Evolutionary conservation across 2,113 vertebrate species (phyloP), one percentile per base, ranked within the genome.

Genomic region (Rattus rattus): DNA sequence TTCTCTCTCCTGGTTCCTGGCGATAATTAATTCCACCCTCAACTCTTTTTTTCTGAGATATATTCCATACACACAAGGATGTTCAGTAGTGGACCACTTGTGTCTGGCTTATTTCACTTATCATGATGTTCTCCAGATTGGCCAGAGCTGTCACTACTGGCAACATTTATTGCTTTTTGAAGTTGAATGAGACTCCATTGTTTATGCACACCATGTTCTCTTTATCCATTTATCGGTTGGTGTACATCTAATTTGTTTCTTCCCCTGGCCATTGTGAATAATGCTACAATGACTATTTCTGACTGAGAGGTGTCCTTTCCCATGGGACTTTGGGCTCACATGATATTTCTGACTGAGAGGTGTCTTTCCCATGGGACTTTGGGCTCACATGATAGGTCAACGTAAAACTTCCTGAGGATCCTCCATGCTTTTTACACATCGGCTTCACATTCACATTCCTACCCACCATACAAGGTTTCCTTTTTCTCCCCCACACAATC

Each of bases 381-480:
- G 61, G 79, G 39, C 9, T 61, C 39, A 70, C 33, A 26, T 43
- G 19, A 22, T 59, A 84, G 30, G 16, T 69, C 19, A 39, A 76
- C 30, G 88, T 22, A n/a, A 89, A 24, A 43, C 19, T 70, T 70
- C 84, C n/a, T 63, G 39, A 90, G 24, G 33, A 70, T 3, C 33
- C 24, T 61, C 33, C 47, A 56, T 24, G 52, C 10, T 17, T 52
- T 54, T 84, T 84, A 30, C 65, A 9, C 4, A 84, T 2, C 36
- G 6, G 2, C 9, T 88, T 19, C 59, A n/a, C 16, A 56, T 47
- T 88, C 43, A 28, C 14, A 63, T 70, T 80, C 5, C 39, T 59
- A n/a, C 6, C 54, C 16, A 63, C 2, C 13, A 3, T 39, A 2
- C 17, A 80, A 52, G 2, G 2, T 26, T 54, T 80, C 1, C 0